These are phyloP conservation scores for Leuciscus waleckii DNA, from an alignment of 2,797 vertebrate genomes.

Conservation along the genomic window DNA sequence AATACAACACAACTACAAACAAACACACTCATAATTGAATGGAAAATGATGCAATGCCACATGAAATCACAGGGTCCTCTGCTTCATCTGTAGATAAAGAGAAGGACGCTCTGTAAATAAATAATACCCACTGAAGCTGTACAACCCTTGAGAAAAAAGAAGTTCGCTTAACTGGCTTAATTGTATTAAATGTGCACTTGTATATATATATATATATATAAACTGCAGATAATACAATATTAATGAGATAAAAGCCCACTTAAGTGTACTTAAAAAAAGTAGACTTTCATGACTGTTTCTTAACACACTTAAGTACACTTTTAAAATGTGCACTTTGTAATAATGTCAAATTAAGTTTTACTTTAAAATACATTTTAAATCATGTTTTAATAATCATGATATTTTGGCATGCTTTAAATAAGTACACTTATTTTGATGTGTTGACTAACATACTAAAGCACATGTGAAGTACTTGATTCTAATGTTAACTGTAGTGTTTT, in stretches of 20 bases:
- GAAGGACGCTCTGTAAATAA: background rate
- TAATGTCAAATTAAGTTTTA: background rate
- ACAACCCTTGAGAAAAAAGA: background rate
- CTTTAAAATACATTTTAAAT: background rate
- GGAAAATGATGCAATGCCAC: background rate
- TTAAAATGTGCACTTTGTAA: background rate
- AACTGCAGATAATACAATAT: background rate
- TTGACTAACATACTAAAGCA: background rate
- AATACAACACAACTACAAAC: background rate
- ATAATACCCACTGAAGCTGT: background rate
- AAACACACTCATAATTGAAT: background rate
- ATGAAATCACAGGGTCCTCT: background rate
- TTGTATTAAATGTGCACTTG: background rate
- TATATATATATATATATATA: too few species aligned
- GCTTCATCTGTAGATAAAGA: conserved; percentile 23
- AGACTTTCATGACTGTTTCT: background rate
- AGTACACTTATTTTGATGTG: background rate
- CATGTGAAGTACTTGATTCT: background rate
- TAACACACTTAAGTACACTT: background rate
- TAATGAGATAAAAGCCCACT: background rate
- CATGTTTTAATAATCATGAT: background rate
- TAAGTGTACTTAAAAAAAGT: background rate
- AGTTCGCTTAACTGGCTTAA: background rate
- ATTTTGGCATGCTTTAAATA: background rate
- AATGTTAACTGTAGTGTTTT: background rate